Conservation (phyloP, 2,888 invertebrate species). For the Spisula solida region DNA sequence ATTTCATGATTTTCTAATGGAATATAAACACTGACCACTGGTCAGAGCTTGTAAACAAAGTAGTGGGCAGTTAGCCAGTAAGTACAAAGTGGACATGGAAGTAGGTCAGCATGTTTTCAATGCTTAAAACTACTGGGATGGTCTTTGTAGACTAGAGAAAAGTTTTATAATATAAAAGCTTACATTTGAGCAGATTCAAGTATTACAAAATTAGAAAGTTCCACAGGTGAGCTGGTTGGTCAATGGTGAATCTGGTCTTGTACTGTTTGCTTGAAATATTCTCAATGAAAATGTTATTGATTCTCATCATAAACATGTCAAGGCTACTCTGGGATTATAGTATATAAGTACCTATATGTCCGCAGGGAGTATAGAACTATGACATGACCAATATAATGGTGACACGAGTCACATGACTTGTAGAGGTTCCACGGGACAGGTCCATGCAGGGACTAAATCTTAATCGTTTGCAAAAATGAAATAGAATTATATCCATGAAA, state of each 20-base stretch:
- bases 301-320: background rate
- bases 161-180: background rate
- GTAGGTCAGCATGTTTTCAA: conserved; percentile 26
- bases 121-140: conserved; percentile 31
- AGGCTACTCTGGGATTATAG: background rate
- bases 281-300: no score
- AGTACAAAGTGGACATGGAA: conserved; percentile 22
- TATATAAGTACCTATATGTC: background rate
- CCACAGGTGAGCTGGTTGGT: background rate
- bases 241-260: no score
- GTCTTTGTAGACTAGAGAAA: background rate
- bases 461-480: no score
- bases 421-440: no score
- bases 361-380: background rate
- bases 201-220: background rate
- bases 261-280: no score
- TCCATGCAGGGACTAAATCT: no score
- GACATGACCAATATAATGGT: background rate
- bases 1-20: conserved; percentile 10
- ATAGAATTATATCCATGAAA: no score
- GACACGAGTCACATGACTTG: no score
- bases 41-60: conserved; percentile 39
- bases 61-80: conserved; percentile 45
- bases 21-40: conserved; percentile 9
- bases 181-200: background rate